Evolutionary conservation across 1,140 invertebrate genomes (phyloP).

Genomic region (Papilio helenus): DNA sequence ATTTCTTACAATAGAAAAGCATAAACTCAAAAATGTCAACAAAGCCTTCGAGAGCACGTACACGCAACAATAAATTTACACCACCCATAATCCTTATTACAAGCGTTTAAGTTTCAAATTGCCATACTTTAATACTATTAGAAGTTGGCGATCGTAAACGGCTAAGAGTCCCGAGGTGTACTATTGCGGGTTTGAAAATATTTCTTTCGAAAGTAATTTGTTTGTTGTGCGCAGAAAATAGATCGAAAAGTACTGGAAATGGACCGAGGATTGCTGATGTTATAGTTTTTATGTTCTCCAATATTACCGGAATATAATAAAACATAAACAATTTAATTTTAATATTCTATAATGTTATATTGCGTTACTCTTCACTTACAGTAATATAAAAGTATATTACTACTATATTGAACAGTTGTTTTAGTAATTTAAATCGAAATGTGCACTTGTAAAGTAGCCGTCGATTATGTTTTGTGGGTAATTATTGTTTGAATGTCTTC

Average conservation of each 20-base stretch:
- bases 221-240: constrained; percentile 49
- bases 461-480: neutral
- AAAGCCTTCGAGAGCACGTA: constrained; percentile 51
- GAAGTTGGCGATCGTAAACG: constrained; percentile 51
- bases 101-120: constrained; percentile 40
- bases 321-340: constrained; percentile 26
- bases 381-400: constrained; percentile 29
- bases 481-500: neutral
- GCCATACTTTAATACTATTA: neutral
- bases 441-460: neutral
- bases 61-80: constrained; percentile 42
- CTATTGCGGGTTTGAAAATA: constrained; percentile 58
- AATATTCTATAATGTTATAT: constrained; percentile 22
- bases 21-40: constrained; percentile 71
- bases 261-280: constrained; percentile 28
- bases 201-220: constrained; percentile 62
- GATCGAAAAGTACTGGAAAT: constrained; percentile 37
- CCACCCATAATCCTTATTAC: constrained; percentile 38
- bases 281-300: constrained; percentile 31
- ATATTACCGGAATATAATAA: constrained; percentile 21
- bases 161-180: constrained; percentile 47
- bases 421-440: constrained; percentile 30
- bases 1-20: constrained; percentile 72
- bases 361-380: constrained; percentile 22
- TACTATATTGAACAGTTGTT: constrained; percentile 16